phyloP scores from a whole-genome alignment of 2,797 vertebrate species.

The Dermochelys coriacea region DNA sequence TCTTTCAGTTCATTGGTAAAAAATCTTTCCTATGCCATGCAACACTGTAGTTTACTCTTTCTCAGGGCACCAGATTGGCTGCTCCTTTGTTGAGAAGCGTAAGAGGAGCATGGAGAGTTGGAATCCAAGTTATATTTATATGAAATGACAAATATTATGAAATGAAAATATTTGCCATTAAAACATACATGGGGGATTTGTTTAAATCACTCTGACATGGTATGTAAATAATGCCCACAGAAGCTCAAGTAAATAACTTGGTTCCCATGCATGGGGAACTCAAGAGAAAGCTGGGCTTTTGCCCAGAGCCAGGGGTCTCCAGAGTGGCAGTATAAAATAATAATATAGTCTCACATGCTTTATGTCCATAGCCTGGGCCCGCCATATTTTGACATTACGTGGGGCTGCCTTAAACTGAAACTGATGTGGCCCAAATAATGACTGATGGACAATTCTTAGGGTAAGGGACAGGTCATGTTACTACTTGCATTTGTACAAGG shows the following conservation, averaged over 20 bases:
- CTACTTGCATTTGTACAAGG: background rate
- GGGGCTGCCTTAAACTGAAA: background rate
- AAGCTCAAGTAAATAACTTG: background rate
- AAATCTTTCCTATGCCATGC: background rate
- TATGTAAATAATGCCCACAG: background rate
- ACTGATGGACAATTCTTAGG: background rate
- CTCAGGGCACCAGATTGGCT: background rate
- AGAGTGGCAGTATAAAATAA: background rate
- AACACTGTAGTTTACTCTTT: background rate
- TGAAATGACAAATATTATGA: background rate
- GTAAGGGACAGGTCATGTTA: background rate
- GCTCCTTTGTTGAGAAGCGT: background rate
- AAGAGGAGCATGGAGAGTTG: background rate
- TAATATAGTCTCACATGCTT: rapidly evolving
- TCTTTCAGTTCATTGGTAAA: background rate
- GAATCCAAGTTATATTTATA: background rate
- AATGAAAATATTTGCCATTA: slow-evolving; percentile 21
- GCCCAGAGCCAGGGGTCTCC: background rate
- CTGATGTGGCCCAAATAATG: background rate
- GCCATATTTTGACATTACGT: rapidly evolving
- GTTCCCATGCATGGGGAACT: rapidly evolving
- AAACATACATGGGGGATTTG: background rate
- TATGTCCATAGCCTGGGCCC: background rate
- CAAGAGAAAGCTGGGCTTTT: background rate
- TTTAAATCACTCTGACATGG: slow-evolving; percentile 11